phyloP scores from a whole-genome alignment of 2,113 vertebrate genomes.

The Trematomus loennbergii region DNA sequence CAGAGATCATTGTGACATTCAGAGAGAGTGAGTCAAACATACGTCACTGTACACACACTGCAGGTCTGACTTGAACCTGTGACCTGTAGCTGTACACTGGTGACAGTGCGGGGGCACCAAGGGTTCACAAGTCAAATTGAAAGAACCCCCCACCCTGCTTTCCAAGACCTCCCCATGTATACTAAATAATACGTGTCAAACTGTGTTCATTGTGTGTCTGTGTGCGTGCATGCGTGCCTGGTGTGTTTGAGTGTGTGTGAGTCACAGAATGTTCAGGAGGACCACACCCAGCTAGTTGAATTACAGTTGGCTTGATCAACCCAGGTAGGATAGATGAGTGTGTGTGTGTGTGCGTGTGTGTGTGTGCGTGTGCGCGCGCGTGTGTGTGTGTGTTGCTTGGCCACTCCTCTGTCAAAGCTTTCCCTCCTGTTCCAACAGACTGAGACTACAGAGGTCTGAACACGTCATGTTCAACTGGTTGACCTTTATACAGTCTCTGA shows the following conservation, averaged over 20 bases:
- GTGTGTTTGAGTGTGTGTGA: neutral
- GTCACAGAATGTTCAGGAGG: neutral
- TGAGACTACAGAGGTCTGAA: no score
- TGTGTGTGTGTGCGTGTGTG: neutral
- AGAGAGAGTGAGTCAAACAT: no score
- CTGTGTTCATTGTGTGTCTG: no score
- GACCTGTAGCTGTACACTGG: neutral
- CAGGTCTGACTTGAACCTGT: neutral
- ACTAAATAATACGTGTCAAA: no score
- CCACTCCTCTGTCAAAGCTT: slow-evolving; percentile 1
- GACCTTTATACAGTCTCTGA: no score
- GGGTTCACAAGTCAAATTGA: no score
- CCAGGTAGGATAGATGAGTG: neutral
- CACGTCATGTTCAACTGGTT: no score
- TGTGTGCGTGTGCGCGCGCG: neutral
- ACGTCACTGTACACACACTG: neutral
- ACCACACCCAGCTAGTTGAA: neutral
- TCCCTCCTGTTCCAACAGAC: neutral
- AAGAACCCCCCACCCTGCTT: no score
- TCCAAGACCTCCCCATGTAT: no score
- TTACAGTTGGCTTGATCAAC: neutral
- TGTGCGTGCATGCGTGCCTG: neutral
- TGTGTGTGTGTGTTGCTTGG: neutral
- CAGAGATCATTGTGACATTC: no score
- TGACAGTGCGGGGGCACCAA: no score